phyloP scores from a whole-genome alignment of 2,113 vertebrate genomes.

The Eupsittula cactorum region DNA sequence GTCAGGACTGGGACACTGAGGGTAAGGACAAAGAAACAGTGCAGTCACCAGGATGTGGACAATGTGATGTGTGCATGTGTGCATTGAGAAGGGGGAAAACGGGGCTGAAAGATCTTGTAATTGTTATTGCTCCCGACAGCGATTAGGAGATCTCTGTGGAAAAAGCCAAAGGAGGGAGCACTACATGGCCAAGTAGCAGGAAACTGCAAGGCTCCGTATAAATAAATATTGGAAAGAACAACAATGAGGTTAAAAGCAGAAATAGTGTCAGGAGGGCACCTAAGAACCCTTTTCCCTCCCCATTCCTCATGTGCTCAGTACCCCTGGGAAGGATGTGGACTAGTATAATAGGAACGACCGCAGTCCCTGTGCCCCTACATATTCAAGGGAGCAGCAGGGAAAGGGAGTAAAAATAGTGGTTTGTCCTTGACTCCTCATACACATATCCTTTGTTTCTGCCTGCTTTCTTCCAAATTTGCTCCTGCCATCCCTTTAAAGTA shows the following conservation, averaged over 20 bases:
- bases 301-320: rapidly evolving
- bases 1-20: neutral
- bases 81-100: neutral
- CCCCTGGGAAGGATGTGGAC: neutral
- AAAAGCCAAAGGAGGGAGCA: neutral
- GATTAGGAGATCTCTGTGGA: neutral
- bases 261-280: neutral
- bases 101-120: neutral
- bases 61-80: neutral
- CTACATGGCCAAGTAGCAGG: neutral
- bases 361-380: neutral
- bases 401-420: neutral
- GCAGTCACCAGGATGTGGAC: neutral
- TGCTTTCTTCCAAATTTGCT: neutral
- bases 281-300: neutral
- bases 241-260: neutral
- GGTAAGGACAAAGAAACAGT: neutral
- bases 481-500: neutral
- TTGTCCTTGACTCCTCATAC: neutral
- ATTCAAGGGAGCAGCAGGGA: neutral
- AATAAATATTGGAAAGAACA: neutral
- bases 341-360: neutral
- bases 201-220: neutral
- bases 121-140: neutral
- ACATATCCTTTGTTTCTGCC: neutral